phyloP scores from a whole-genome alignment of 2,888 invertebrate species.

The Hyppa rectilinea region DNA sequence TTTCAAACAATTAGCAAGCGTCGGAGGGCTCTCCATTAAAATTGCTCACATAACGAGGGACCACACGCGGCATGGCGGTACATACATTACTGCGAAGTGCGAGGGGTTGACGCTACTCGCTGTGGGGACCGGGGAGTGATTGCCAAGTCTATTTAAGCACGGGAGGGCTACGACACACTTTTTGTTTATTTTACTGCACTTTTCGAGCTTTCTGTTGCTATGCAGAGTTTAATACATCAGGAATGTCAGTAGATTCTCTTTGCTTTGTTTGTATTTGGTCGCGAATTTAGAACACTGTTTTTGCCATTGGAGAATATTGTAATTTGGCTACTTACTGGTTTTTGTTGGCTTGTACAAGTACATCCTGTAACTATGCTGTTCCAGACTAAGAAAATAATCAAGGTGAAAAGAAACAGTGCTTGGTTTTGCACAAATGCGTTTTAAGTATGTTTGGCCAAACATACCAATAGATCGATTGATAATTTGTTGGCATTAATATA shows the following conservation, averaged over 20 bases:
- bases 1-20: slow-evolving; percentile 82
- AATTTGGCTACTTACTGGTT: neutral
- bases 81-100: slow-evolving; percentile 78
- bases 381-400: neutral
- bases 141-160: slow-evolving; percentile 70
- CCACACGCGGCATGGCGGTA: slow-evolving; percentile 80
- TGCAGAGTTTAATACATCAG: slow-evolving; percentile 48
- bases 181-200: slow-evolving; percentile 56
- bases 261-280: slow-evolving; percentile 14
- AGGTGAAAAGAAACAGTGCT: neutral
- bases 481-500: neutral
- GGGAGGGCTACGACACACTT: slow-evolving; percentile 56
- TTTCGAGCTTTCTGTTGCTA: slow-evolving; percentile 46
- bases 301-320: neutral
- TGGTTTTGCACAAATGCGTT: neutral
- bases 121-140: slow-evolving; percentile 71
- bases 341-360: neutral
- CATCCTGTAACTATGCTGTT: neutral
- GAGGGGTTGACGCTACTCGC: slow-evolving; percentile 75
- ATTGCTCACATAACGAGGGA: slow-evolving; percentile 81
- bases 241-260: slow-evolving; percentile 24
- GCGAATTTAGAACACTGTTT: slow-evolving; percentile 12
- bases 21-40: slow-evolving; percentile 81
- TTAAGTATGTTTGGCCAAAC: neutral
- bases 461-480: too few species aligned